phyloP scores from a whole-genome alignment of 2,113 vertebrate genomes.

The Calyptomena viridis region DNA sequence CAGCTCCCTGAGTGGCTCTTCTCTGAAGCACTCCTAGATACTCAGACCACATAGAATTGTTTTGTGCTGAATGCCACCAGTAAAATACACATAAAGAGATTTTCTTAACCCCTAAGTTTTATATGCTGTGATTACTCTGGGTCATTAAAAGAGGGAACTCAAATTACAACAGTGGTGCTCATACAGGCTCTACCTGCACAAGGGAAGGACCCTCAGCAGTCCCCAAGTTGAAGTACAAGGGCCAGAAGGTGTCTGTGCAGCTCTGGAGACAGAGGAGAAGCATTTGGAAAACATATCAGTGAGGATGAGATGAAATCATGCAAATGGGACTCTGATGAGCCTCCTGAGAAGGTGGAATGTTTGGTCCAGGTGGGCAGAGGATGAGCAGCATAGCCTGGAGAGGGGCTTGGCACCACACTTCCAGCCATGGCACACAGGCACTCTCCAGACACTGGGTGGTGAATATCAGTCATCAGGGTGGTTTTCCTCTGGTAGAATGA shows the following conservation, averaged over 20 bases:
- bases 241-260: background rate
- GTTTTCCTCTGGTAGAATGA: background rate
- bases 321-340: background rate
- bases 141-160: background rate
- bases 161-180: background rate
- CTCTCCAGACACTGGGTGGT: background rate
- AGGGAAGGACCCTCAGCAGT: background rate
- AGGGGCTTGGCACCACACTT: background rate
- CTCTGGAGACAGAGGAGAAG: background rate
- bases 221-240: background rate
- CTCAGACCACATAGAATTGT: fast-evolving
- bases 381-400: background rate
- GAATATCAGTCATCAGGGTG: background rate
- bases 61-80: background rate
- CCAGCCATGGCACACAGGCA: too few relatives aligned
- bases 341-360: background rate
- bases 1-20: background rate
- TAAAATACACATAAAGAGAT: background rate
- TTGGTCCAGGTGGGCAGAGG: background rate
- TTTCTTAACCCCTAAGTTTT: background rate
- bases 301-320: background rate
- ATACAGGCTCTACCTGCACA: fast-evolving
- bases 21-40: background rate
- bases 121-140: background rate
- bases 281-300: background rate